These are phyloP conservation scores for Carlito syrichta DNA, from an alignment of 2,113 vertebrate genomes.

Conservation along the genomic window DNA sequence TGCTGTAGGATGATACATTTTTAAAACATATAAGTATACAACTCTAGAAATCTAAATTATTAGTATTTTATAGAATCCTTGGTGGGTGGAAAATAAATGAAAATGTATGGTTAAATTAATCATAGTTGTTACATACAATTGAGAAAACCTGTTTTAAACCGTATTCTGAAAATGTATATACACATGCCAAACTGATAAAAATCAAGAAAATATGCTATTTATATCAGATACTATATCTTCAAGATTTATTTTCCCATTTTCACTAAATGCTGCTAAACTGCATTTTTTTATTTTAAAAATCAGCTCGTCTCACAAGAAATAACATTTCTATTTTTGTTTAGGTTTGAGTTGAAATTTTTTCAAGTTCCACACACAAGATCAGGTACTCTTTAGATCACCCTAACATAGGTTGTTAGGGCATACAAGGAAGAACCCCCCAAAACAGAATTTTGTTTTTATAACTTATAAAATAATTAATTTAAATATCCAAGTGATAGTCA, in stretches of 20 bases:
- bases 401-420: background rate
- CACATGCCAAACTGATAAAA: background rate
- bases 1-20: background rate
- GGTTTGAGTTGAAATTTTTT: background rate
- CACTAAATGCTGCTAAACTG: background rate
- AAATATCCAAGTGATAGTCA: background rate
- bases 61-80: background rate
- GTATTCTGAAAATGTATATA: background rate
- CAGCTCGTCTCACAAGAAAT: background rate
- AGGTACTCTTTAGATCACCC: background rate
- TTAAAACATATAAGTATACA: background rate
- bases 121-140: background rate
- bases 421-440: no score
- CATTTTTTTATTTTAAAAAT: background rate
- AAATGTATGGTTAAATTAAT: background rate
- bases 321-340: background rate
- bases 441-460: no score
- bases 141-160: background rate
- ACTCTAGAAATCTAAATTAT: background rate
- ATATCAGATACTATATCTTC: background rate
- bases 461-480: no score
- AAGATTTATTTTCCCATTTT: background rate
- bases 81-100: background rate
- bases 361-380: background rate
- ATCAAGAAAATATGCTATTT: background rate